Base-by-base conservation (phyloP, 2,797 vertebrate genomes). In the Hoplostethus mediterraneus region DNA sequence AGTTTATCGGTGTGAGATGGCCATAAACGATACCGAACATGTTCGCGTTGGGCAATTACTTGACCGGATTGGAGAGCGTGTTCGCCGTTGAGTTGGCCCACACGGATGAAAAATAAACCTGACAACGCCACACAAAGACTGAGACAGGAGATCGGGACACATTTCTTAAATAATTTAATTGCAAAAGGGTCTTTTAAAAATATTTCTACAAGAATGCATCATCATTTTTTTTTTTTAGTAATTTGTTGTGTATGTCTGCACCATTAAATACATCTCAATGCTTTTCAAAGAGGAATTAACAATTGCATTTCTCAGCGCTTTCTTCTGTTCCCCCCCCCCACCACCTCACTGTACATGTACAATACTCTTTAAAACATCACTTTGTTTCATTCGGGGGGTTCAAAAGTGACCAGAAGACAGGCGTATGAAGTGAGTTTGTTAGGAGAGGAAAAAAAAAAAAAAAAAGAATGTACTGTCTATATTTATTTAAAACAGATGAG, bases 151-250 rank as follows among this genome's bases (percentile, higher is more conserved):
- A 83, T 70, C 51, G 28, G 73, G 63, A 84, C 89, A 92, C 92
- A 94, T 95, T 96, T 96, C 94, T 95, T 95, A 95, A 96, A 96
- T 96, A 96, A 96, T 96, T 96, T 96, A 96, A 96, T 96, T 95
- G 94, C 94, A 96, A 97, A 93, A 94, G 90, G 91, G 83, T 94
- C 90, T 91, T 95, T 96, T 94, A 95, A 96, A 96, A 96, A 96
- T 95, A 95, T 95, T 95, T 95, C 93, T 96, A 95, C 95, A 96
- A 94, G 93, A 95, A 95, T 93, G 94, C 93, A 92, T 94, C 87
- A 64, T 93, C 75, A 86, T 86, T 76, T 83, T 81, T 67, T 67
- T 75, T 77, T 73, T 88, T 89, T 78, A 80, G 85, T 84, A 80
- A 84, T 93, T 90, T 75, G 78, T 75, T 85, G 83, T 90, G 90